Percentiles rank a stretch among this genome's conserved stretches.
These are phyloP conservation scores for Dipodomys stephensi DNA, from an alignment of 2,113 vertebrate genomes.

Conservation along the genomic window DNA sequence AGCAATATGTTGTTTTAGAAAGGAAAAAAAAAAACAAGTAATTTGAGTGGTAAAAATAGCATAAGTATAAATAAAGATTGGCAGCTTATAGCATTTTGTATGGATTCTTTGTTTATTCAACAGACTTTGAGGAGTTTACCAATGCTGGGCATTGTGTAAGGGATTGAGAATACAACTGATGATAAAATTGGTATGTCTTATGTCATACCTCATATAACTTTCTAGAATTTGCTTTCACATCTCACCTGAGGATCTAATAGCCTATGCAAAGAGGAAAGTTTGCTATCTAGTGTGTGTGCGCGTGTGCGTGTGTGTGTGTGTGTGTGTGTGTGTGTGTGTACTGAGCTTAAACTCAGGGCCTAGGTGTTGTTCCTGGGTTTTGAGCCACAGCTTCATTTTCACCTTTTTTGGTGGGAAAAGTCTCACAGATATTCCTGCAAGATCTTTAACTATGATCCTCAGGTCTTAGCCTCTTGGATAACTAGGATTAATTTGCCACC, in stretches of 20 bases:
- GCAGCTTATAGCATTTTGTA: constrained; percentile 20
- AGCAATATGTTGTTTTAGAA: constrained; percentile 74
- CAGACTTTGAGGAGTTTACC: not conserved
- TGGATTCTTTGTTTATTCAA: constrained; percentile 8
- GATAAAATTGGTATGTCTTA: not conserved
- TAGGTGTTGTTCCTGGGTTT: too few species aligned
- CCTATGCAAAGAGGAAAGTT: not conserved
- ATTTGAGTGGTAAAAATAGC: constrained; percentile 66
- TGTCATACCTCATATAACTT: not conserved
- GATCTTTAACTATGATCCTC: too few species aligned
- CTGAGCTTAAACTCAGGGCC: too few species aligned
- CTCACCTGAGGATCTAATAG: not conserved
- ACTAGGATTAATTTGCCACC: too few species aligned
- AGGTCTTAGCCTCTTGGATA: too few species aligned
- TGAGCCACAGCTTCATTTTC: too few species aligned
- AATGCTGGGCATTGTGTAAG: not conserved
- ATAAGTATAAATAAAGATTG: constrained; percentile 61
- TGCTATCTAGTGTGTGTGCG: not conserved
- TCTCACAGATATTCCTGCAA: too few species aligned
- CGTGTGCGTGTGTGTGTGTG: too few species aligned
- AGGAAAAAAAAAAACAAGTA: constrained; percentile 47
- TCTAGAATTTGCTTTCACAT: not conserved
- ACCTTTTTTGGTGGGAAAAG: too few species aligned
- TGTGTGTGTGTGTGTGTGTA: too few species aligned
- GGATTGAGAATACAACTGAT: not conserved